Conservation (phyloP, 1,140 invertebrate genomes). For the Tetramorium parvispinum region DNA sequence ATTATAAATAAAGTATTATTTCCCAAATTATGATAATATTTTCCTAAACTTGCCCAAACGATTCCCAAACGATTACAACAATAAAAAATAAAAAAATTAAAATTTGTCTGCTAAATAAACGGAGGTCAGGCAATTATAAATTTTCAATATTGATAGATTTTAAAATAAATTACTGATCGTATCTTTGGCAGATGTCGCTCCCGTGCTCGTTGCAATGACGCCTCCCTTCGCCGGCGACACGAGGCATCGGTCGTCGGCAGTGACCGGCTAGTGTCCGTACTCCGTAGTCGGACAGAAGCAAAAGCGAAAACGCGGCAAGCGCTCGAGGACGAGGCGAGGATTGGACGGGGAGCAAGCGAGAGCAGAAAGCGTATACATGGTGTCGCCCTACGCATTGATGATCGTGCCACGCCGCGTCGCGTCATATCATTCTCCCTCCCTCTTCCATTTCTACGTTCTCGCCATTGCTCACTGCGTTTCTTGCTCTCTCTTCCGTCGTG, state of each 20-base stretch:
- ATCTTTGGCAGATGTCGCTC: no score
- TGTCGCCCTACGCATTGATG: background rate
- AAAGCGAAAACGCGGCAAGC: background rate
- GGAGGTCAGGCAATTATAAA: no score
- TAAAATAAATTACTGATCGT: no score
- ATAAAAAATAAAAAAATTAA: no score
- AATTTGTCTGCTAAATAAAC: no score
- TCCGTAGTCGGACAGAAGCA: slow-evolving; percentile 57
- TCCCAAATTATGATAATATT: no score
- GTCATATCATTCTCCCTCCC: background rate
- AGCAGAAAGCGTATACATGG: background rate
- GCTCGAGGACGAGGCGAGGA: slow-evolving; percentile 30
- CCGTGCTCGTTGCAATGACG: background rate
- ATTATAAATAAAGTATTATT: no score
- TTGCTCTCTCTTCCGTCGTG: slow-evolving; percentile 26
- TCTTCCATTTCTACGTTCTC: background rate
- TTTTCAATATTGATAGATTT: no score
- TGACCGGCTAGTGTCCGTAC: slow-evolving; percentile 77
- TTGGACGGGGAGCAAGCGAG: background rate
- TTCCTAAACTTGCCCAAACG: no score
- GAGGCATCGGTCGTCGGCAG: slow-evolving; percentile 64
- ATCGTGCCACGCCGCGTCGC: background rate
- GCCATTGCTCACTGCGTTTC: background rate
- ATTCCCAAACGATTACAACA: no score
- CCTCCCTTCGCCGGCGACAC: slow-evolving; percentile 31